Evolutionary conservation across 2,113 vertebrate species (phyloP), one percentile per base, ranked within the genome.

Genomic region (Dolichotis patagonum): DNA sequence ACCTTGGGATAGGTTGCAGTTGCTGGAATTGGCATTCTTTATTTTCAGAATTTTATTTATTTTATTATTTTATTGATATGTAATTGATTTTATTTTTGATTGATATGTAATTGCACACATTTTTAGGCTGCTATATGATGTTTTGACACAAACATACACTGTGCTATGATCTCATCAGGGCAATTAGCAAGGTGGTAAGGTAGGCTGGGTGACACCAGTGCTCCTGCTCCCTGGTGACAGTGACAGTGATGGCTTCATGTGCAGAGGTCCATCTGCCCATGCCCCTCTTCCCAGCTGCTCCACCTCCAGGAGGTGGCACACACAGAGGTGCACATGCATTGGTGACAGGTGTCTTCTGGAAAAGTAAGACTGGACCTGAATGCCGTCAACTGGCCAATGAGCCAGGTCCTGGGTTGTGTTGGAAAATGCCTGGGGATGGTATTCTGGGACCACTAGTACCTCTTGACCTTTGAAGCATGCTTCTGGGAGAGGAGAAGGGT

Each of bases 1-100:
- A 12, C 35, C 26, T 22, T 10, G 24, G 16, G 32, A 13, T 20
- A 71, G 43, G 16, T 3, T 22, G 1, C 2, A 13, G 0, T 30
- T 85, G 22, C 12, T 49, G 30, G 0, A 75, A 2, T 30, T 69
- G 16, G 35, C 41, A 6, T 46, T 41, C 9, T 22, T 56, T 56
- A 9, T 56, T 52, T 87, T 88, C 38, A 78, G 26, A 16, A 49
- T 49, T 78, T 78, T 69, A n/a, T n/a, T n/a, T n/a, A n/a, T n/a
- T n/a, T n/a, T n/a, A n/a, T 52, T 24, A 63, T 49, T 28, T 58
- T 67, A 14, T 67, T 86, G 62, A 52, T 4, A 19, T 12, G 49
- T 41, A 26, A 60, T n/a, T n/a, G 5, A n/a, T 78, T 69, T 52
- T 24, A 63, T 49, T 28, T 58, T 67, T 24, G 84, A 14, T 67